phyloP scores from a whole-genome alignment of 2,888 invertebrate species.

The Iselma pallidipennis region DNA sequence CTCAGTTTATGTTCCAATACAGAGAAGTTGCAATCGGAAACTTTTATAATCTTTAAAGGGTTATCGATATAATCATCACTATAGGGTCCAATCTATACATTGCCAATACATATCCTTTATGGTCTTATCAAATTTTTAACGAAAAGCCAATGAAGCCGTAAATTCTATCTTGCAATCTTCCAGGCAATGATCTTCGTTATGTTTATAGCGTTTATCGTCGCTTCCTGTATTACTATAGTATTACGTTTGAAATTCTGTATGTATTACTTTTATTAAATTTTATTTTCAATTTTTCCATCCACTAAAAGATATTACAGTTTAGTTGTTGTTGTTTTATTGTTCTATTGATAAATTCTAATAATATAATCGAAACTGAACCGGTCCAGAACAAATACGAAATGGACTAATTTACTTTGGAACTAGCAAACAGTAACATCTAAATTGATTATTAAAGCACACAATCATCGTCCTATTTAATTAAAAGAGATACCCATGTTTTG shows the following conservation, averaged over 20 bases:
- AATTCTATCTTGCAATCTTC: background rate
- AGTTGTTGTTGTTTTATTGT: too few relatives aligned
- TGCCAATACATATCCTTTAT: conserved; percentile 12
- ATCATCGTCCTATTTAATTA: background rate
- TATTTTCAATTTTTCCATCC: too few relatives aligned
- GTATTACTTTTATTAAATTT: too few relatives aligned
- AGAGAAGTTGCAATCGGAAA: conserved; percentile 33
- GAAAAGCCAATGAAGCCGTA: background rate
- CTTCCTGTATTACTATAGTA: too few relatives aligned
- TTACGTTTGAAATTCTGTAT: too few relatives aligned
- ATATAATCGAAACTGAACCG: background rate
- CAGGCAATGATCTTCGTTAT: background rate
- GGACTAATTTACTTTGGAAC: background rate
- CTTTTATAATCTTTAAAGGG: conserved; percentile 39
- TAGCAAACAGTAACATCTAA: background rate
- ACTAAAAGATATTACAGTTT: too few relatives aligned
- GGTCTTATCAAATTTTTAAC: conserved; percentile 15
- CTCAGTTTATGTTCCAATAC: conserved; percentile 23
- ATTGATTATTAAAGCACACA: background rate
- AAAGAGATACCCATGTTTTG: background rate
- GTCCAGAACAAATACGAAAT: background rate
- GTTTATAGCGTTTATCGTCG: too few relatives aligned
- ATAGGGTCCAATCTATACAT: conserved; percentile 8
- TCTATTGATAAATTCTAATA: background rate
- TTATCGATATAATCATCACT: conserved; percentile 33